phyloP scores from a whole-genome alignment of 2,888 invertebrate species.

The Tribolium freemani region DNA sequence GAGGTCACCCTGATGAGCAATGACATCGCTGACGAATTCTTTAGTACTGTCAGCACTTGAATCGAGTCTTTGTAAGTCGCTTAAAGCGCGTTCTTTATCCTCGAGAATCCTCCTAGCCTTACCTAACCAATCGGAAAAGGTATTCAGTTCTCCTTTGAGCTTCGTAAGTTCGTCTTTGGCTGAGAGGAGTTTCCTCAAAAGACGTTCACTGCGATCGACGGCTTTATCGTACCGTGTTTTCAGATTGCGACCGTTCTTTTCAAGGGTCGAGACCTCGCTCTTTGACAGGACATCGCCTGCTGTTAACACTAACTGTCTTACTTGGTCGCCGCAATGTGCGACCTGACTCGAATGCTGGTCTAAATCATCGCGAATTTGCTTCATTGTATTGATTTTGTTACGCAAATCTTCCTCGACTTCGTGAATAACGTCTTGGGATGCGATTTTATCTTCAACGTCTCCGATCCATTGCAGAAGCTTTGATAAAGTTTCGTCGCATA shows the following conservation, averaged over 20 bases:
- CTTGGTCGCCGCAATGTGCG: conserved; percentile 89
- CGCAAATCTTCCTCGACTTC: conserved; percentile 89
- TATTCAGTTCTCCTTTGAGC: conserved; percentile 84
- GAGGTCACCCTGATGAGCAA: conserved; percentile 95
- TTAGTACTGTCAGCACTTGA: conserved; percentile 84
- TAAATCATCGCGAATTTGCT: conserved; percentile 92
- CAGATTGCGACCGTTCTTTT: conserved; percentile 87
- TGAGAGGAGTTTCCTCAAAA: conserved; percentile 81
- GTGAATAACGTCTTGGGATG: conserved; percentile 87
- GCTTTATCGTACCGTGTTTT: conserved; percentile 87
- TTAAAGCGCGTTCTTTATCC: conserved; percentile 87
- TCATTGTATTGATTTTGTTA: conserved; percentile 90
- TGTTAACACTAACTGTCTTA: conserved; percentile 89
- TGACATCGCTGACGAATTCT: conserved; percentile 93
- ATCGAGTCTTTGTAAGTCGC: conserved; percentile 80
- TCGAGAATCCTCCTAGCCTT: conserved; percentile 84
- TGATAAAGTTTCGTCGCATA: conserved; percentile 88
- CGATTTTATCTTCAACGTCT: conserved; percentile 86
- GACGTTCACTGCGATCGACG: conserved; percentile 83
- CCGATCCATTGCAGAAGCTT: conserved; percentile 90
- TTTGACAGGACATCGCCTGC: conserved; percentile 93
- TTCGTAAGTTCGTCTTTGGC: conserved; percentile 92
- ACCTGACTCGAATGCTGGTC: conserved; percentile 89
- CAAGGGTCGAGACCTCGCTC: conserved; percentile 89
- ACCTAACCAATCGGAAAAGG: conserved; percentile 89